Evolutionary conservation across 92 coral and sea anemone species (phyloP).

Genomic region (Phenganax marumi): DNA sequence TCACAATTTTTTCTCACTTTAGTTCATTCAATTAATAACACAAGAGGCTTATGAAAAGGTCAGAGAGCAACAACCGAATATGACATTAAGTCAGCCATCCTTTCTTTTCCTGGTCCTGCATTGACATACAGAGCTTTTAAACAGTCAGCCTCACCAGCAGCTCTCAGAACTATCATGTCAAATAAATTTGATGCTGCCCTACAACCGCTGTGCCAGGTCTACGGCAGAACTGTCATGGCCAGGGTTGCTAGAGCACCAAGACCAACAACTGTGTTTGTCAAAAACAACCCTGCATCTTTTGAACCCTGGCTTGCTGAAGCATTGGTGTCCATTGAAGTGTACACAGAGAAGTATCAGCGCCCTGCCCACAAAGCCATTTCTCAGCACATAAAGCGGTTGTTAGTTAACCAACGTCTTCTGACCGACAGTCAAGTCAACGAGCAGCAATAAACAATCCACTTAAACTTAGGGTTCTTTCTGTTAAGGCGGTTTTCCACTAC

Average conservation of each 20-base stretch:
- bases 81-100: not conserved
- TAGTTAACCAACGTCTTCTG: constrained; percentile 1
- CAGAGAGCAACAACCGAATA: not conserved
- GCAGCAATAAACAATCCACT: too few species aligned
- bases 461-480: too few species aligned
- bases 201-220: not conserved
- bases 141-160: constrained; percentile 7
- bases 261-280: not conserved
- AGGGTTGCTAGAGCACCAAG: constrained; percentile 11
- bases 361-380: not conserved
- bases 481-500: too few species aligned
- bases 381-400: not conserved
- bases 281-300: not conserved
- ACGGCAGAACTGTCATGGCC: constrained; percentile 7
- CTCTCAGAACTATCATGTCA: not conserved
- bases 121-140: constrained; percentile 2
- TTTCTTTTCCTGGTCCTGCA: not conserved
- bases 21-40: not conserved
- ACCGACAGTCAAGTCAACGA: not conserved
- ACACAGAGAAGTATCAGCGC: not conserved
- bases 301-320: not conserved
- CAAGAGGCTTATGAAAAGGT: constrained; percentile 15
- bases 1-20: not conserved
- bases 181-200: not conserved
- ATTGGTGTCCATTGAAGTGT: not conserved